Evolutionary conservation across 37 sponge, comb jelly and placozoan species (phyloP).

Genomic region (Diacarnus erythraeanus): DNA sequence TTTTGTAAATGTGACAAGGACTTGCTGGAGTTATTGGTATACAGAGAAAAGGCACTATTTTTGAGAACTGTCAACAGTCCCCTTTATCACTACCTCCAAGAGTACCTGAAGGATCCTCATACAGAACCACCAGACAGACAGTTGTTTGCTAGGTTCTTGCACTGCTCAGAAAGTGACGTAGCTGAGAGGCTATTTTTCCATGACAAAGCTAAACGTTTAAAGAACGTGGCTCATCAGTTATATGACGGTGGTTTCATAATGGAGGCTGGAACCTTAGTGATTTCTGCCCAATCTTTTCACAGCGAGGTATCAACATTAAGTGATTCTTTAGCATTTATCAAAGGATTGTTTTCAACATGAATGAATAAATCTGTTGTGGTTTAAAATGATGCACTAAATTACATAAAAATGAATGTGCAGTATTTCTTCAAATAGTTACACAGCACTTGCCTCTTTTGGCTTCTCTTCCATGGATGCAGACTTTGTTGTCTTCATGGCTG

Average conservation of each 20-base stretch:
- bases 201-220: conserved; percentile 10
- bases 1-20: not conserved
- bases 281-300: not conserved
- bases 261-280: conserved; percentile 55
- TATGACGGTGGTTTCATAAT: conserved; percentile 32
- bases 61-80: not conserved
- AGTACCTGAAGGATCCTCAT: conserved; percentile 7
- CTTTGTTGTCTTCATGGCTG: too few relatives aligned
- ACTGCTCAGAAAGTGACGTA: conserved; percentile 40
- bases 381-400: too few relatives aligned
- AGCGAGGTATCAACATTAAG: not conserved
- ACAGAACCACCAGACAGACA: not conserved
- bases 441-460: too few relatives aligned
- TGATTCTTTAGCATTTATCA: conserved; percentile 2
- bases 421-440: too few relatives aligned
- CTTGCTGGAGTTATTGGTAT: conserved; percentile 31
- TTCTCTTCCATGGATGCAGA: too few relatives aligned
- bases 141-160: conserved; percentile 38
- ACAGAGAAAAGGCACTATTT: not conserved
- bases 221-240: conserved; percentile 41
- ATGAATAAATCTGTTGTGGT: too few relatives aligned
- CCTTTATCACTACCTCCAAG: conserved; percentile 17
- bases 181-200: conserved; percentile 9
- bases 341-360: not conserved
- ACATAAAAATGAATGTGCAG: too few relatives aligned